Percentiles rank a stretch among this genome's conserved stretches.
Conservation (phyloP, 2,888 invertebrate species). For the Synergus japonicus region DNA sequence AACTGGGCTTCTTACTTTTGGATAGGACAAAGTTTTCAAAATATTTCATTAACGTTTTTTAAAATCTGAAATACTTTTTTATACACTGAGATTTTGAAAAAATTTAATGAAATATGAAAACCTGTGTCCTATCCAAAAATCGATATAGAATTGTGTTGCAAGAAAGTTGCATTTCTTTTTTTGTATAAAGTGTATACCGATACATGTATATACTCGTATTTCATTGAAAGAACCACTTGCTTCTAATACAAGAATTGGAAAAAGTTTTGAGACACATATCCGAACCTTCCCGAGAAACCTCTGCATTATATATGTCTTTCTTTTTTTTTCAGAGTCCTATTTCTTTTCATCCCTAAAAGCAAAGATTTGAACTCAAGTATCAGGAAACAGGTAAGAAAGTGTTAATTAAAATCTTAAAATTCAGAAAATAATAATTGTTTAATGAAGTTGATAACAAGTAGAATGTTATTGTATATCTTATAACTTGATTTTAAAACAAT, state of each 20-base stretch:
- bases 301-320: constrained; percentile 71
- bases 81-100: no score
- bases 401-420: not conserved
- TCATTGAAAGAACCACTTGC: constrained; percentile 64
- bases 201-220: constrained; percentile 61
- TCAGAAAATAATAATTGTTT: not conserved
- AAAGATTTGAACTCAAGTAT: not conserved
- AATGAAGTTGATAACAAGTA: no score
- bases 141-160: constrained; percentile 45
- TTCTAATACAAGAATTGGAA: constrained; percentile 62
- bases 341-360: not conserved
- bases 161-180: constrained; percentile 44
- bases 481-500: no score
- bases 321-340: constrained; percentile 46
- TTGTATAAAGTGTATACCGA: constrained; percentile 18
- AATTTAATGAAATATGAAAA: no score
- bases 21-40: not conserved
- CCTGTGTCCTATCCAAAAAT: no score
- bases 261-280: constrained; percentile 71
- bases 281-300: constrained; percentile 68
- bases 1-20: not conserved
- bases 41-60: no score
- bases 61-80: no score
- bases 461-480: no score
- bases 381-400: not conserved